Evolutionary conservation across 2,113 vertebrate genomes (phyloP), one percentile per base, ranked within the genome.

Genomic region (Nyctibius bracteatus): DNA sequence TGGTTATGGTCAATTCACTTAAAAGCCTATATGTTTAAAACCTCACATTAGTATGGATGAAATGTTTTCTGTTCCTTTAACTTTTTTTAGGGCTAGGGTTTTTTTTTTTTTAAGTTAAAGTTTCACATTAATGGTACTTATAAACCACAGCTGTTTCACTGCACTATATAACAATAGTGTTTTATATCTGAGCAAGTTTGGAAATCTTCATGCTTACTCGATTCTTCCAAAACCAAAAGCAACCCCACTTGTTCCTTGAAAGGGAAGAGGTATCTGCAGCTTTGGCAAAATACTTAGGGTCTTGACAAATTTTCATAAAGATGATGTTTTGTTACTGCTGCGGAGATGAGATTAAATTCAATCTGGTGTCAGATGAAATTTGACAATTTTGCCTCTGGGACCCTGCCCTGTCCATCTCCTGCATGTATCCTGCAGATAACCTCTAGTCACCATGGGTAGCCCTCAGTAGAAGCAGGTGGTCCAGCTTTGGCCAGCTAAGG

Each of bases 1-100:
- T 97, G 98, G 97, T 98, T 98, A 96, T 93, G 97, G 97, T 92
- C 97, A 98, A 97, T 98, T 98, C 97, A 96, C 97, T 97, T 97
- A 95, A 98, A 97, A 98, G 97, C 83, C 70, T 83, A 66, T 94
- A 79, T 95, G 88, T 92, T 95, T 96, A 90, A 96, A 97, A 37
- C 92, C 95, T 91, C 67, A 67, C 81, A 70, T 94, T 94, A 81
- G 84, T 88, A 86, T 84, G 86, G 96, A 96, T 97, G 94, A 93
- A 96, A 90, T 86, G 90, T 92, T 96, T 81, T 93, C 96, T 91
- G 90, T 55, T 94, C 85, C 94, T 96, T 97, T 71, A 93, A 94
- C 92, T 86, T 87, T 92, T 95, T 97, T 91, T 67, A 82, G 81
- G 58, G 33, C 9, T 61, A 94, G 75, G 62, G n/a, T 0, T 59